Percentiles rank a stretch among this genome's conserved stretches.
Conservation (phyloP, 2,888 invertebrate species). For the Lithophane ornitopus region DNA sequence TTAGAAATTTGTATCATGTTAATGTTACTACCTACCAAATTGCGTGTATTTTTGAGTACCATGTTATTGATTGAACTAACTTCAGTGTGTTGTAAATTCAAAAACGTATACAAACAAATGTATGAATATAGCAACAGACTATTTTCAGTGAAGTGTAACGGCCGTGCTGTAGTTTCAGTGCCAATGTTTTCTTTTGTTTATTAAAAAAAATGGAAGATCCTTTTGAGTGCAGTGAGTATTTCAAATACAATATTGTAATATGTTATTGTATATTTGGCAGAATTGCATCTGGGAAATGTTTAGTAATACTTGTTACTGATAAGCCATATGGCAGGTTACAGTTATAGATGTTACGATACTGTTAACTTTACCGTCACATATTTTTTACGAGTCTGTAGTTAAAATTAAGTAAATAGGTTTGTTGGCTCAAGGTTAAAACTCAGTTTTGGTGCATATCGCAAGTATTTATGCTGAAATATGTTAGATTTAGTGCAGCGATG, state of each 20-base stretch:
- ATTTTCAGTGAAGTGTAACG: constrained; percentile 85
- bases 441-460: constrained; percentile 16
- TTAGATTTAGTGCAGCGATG: constrained; percentile 23
- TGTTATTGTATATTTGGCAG: not conserved
- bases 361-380: not conserved
- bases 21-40: constrained; percentile 59
- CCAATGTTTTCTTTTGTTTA: constrained; percentile 66
- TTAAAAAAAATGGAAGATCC: constrained; percentile 77
- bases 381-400: constrained; percentile 32
- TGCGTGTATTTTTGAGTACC: constrained; percentile 59
- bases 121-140: constrained; percentile 83
- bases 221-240: constrained; percentile 82
- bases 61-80: constrained; percentile 75
- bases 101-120: constrained; percentile 70
- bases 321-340: constrained; percentile 69
- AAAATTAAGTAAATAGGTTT: constrained; percentile 32
- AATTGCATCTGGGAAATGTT: constrained; percentile 16
- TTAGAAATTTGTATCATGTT: constrained; percentile 67
- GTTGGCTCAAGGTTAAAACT: constrained; percentile 46
- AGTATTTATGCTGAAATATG: constrained; percentile 5
- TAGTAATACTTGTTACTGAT: constrained; percentile 30
- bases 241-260: constrained; percentile 8
- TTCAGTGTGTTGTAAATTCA: constrained; percentile 78
- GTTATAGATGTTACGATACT: constrained; percentile 21
- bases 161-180: constrained; percentile 68